Evolutionary conservation across 2,797 vertebrate species (phyloP).

Genomic region (Harpagifer antarcticus): DNA sequence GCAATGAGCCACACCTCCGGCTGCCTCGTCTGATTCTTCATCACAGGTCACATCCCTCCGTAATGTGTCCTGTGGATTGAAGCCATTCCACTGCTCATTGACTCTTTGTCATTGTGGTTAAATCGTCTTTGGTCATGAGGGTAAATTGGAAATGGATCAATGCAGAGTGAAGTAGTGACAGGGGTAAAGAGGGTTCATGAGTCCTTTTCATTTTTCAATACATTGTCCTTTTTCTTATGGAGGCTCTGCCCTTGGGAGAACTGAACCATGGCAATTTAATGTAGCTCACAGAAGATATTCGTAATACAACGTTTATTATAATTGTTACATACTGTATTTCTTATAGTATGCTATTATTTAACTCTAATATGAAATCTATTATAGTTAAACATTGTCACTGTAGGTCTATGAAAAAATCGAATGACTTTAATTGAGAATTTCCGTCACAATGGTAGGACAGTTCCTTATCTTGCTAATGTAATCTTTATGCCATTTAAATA

Average conservation of each 20-base stretch:
- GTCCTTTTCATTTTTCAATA: conserved; percentile 36
- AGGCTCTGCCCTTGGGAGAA: conserved; percentile 23
- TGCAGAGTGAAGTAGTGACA: conserved; percentile 48
- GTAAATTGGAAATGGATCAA: conserved; percentile 64
- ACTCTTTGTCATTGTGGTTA: conserved; percentile 55
- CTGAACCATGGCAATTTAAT: conserved; percentile 19
- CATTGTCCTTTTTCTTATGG: conserved; percentile 42
- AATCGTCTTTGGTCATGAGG: conserved; percentile 56
- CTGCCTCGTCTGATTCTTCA: conserved; percentile 64
- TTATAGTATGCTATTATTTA: too few relatives aligned
- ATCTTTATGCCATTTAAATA: too few relatives aligned
- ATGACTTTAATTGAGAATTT: too few relatives aligned
- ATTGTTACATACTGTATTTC: not conserved
- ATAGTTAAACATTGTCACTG: not conserved
- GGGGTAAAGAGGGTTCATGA: conserved; percentile 36
- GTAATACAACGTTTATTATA: not conserved
- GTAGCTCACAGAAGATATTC: conserved; percentile 4
- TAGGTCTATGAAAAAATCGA: too few relatives aligned
- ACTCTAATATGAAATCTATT: too few relatives aligned
- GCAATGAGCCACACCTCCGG: conserved; percentile 71
- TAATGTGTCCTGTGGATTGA: conserved; percentile 44
- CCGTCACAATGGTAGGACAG: too few relatives aligned
- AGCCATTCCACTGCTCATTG: conserved; percentile 48
- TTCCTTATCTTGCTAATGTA: too few relatives aligned
- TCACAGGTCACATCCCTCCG: conserved; percentile 64